phyloP scores from a whole-genome alignment of 2,797 vertebrate species.

The Lycodopsis pacificus region DNA sequence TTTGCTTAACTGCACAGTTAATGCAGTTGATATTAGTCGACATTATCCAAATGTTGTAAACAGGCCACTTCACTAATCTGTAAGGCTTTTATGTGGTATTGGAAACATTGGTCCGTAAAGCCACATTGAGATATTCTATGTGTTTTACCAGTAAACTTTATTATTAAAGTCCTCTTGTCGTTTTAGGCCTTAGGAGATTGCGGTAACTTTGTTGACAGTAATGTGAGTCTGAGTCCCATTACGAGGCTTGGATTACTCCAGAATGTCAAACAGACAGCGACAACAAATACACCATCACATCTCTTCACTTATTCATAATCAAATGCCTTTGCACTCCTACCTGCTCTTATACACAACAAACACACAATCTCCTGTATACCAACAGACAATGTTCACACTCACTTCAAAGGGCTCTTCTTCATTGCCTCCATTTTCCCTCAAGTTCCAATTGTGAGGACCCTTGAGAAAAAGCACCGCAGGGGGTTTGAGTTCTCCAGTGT shows the following conservation, averaged over 20 bases:
- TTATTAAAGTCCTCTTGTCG: conserved; percentile 13
- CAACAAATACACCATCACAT: conserved; percentile 49
- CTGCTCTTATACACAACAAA: conserved; percentile 10
- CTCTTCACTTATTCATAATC: conserved; percentile 59
- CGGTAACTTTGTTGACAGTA: conserved; percentile 31
- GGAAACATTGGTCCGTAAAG: neutral
- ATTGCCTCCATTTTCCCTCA: conserved; percentile 22
- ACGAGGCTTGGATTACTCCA: conserved; percentile 39
- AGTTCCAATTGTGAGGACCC: conserved; percentile 43
- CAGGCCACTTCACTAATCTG: neutral
- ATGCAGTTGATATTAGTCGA: neutral
- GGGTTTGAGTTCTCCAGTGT: conserved; percentile 11
- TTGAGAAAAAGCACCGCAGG: conserved; percentile 8
- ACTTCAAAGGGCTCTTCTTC: conserved; percentile 42
- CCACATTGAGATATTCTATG: conserved; percentile 1
- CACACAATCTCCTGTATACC: conserved; percentile 15
- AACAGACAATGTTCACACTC: conserved; percentile 8
- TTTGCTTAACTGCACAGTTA: neutral
- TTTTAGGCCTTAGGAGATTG: conserved; percentile 17
- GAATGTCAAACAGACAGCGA: conserved; percentile 52
- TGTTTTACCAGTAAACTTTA: conserved; percentile 13
- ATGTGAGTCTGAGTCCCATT: conserved; percentile 46
- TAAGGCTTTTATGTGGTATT: neutral
- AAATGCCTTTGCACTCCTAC: conserved; percentile 22
- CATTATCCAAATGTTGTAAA: neutral